A percentile compares a stretch with the other conserved stretches of the same genome.
These are phyloP conservation scores for Oryctes rhinoceros DNA, from an alignment of 1,140 invertebrate species.

Conservation along the genomic window DNA sequence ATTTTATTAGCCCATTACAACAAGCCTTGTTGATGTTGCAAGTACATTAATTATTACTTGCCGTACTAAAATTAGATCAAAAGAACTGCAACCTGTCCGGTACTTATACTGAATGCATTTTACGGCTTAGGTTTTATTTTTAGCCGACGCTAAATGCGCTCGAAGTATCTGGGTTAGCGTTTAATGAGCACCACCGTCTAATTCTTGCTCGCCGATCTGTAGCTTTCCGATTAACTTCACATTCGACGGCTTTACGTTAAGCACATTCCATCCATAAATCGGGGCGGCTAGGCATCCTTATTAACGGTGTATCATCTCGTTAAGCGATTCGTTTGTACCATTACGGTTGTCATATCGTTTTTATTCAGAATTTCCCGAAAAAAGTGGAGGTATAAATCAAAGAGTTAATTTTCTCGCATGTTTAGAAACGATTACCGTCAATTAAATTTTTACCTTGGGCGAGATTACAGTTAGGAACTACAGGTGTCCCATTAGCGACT, in stretches of 20 bases:
- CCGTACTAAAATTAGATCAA: slow-evolving; percentile 17
- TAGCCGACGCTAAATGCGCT: neutral
- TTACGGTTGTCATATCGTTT: no score
- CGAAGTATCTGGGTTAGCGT: slow-evolving; percentile 24
- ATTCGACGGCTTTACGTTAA: neutral
- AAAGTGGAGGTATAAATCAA: no score
- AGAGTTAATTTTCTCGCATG: no score
- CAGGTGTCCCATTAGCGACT: no score
- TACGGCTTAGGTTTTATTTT: slow-evolving; percentile 12
- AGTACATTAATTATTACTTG: slow-evolving; percentile 18
- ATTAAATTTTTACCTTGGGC: no score
- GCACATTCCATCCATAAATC: neutral
- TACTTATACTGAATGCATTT: slow-evolving; percentile 10
- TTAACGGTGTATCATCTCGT: neutral
- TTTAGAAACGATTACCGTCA: no score
- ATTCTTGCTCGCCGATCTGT: neutral
- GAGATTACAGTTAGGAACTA: no score
- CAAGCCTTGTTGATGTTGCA: neutral
- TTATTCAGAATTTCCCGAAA: no score
- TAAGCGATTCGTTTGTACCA: neutral
- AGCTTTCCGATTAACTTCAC: neutral
- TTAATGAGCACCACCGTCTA: neutral
- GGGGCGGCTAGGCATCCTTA: neutral
- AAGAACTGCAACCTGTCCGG: neutral
- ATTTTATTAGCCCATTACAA: neutral